Conservation (phyloP, 2,113 vertebrate species). For the Panurus biarmicus region DNA sequence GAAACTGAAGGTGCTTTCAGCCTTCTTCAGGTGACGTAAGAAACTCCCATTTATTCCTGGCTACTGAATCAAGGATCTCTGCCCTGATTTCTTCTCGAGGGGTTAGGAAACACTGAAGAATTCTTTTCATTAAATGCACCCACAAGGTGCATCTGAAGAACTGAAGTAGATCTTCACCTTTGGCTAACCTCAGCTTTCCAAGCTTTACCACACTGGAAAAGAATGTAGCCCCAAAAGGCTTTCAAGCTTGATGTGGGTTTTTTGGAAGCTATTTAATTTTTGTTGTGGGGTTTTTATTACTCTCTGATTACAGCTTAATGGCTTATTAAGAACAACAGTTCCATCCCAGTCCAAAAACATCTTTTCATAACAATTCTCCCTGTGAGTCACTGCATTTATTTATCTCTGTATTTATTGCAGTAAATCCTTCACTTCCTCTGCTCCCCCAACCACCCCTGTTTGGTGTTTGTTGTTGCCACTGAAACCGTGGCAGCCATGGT, state of each 20-base stretch:
- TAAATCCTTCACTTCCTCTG: conserved; percentile 11
- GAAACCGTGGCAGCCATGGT: neutral
- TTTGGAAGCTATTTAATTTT: neutral
- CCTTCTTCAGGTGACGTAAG: neutral
- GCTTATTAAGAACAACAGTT: neutral
- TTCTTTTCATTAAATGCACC: neutral
- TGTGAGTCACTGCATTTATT: conserved; percentile 16
- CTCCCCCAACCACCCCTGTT: neutral
- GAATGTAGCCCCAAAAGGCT: neutral
- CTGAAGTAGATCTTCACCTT: neutral
- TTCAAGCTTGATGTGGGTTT: neutral
- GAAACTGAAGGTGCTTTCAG: neutral
- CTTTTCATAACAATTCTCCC: neutral
- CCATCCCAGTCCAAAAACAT: neutral
- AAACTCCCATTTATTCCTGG: neutral
- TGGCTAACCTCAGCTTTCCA: neutral
- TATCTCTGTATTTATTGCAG: neutral
- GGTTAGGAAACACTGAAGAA: neutral
- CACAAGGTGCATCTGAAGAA: neutral
- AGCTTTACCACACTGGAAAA: neutral
- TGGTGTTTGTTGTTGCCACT: neutral
- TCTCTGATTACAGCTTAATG: neutral
- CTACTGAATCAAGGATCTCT: neutral
- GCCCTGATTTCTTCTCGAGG: neutral
- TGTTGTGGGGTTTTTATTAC: neutral